Evolutionary conservation across 2,113 vertebrate genomes (phyloP), one percentile per base, ranked within the genome.

Genomic region (Lampris incognitus): DNA sequence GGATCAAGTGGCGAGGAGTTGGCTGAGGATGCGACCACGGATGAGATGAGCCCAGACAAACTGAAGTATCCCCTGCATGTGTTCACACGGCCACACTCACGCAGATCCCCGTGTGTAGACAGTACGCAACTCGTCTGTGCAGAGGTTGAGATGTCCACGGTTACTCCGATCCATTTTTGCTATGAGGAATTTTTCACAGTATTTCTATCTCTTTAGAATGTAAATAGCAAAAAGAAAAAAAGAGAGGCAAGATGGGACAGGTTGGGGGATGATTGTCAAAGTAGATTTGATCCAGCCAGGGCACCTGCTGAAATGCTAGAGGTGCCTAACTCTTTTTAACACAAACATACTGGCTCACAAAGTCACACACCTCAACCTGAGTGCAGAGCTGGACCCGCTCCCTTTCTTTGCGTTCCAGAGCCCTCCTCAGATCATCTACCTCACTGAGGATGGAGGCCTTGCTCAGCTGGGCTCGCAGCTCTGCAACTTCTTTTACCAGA

Each of bases 401-500:
- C 73, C 92, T 95, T 83, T 98, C 97, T 76, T 95, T 97, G 52
- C 36, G 79, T 4, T 96, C 95, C 84, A 97, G 50, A 62, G 91
- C 90, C 72, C 88, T 95, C 85, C 92, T 97, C 36, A 96, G 86
- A 37, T 97, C 96, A 62, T 96, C 95, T 2, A 96, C 90, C 73
- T 98, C 96, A 24, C 94, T 90, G 9, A 92, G 87, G 59, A 95
- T 72, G 1, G 93, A 85, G 6, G 74, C 93, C 56, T 91, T 91
- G 75, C 59, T 90, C 75, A 98, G 81, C 81, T 97, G 94, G 38
- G 87, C 84, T 66, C 94, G 93, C 78, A 98, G 84, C 44, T 96
- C 95, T 2, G 93, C 89, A 81, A 97, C 89, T 81, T 96, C 94
- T 72, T 93, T 95, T 82, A 97, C 96, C 89, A 97, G 76, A 46